Percentiles rank a stretch among this genome's conserved stretches.
These are phyloP conservation scores for Callospermophilus lateralis DNA, from an alignment of 2,113 vertebrate genomes.

Conservation along the genomic window DNA sequence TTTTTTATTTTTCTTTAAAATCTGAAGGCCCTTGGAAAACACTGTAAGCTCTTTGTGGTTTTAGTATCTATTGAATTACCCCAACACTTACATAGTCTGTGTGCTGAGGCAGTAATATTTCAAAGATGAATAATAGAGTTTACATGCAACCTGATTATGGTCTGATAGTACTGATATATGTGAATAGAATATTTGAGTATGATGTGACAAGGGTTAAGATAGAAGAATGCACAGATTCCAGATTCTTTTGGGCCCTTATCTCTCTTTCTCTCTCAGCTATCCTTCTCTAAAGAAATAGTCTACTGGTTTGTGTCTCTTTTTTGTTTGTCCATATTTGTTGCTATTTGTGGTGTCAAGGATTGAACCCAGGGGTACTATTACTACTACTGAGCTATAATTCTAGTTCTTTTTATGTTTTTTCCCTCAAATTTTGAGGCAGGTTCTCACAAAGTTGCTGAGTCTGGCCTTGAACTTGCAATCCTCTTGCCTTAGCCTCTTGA, in stretches of 20 bases:
- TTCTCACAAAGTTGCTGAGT: too few species aligned
- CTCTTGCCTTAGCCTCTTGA: too few species aligned
- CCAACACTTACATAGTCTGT: not conserved
- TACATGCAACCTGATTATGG: not conserved
- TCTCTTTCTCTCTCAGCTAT: not conserved
- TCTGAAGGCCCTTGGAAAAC: not conserved
- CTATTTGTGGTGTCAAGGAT: too few species aligned
- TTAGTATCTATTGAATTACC: constrained; percentile 17
- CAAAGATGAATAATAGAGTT: not conserved
- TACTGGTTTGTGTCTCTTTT: not conserved
- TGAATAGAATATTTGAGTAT: not conserved
- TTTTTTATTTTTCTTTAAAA: not conserved
- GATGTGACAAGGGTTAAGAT: not conserved
- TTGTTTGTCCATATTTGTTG: too few species aligned
- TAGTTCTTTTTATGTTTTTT: too few species aligned
- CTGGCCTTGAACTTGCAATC: too few species aligned
- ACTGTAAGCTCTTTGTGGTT: not conserved
- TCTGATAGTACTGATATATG: not conserved
- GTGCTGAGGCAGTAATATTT: not conserved
- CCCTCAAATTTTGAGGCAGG: too few species aligned
- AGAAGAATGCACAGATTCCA: not conserved
- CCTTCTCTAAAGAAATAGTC: not conserved
- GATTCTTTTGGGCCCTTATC: not conserved
- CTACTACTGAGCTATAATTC: too few species aligned
- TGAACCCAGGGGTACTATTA: too few species aligned